phyloP scores from a whole-genome alignment of 2,113 vertebrate species.

The Entelurus aequoreus region DNA sequence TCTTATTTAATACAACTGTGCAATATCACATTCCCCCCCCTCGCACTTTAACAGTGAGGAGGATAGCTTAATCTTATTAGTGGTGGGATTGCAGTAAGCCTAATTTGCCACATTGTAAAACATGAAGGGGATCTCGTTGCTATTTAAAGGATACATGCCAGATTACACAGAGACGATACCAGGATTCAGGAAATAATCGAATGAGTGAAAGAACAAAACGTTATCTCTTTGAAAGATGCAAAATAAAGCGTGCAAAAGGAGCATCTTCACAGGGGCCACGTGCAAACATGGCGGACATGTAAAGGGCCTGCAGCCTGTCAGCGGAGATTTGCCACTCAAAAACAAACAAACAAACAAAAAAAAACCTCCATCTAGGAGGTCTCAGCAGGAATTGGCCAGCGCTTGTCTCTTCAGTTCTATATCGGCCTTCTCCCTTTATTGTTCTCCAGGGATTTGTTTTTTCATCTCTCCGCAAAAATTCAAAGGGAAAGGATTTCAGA shows the following conservation, averaged over 20 bases:
- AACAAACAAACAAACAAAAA: neutral
- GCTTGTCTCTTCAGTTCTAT: conserved; percentile 40
- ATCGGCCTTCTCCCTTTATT: conserved; percentile 36
- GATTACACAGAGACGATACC: conserved; percentile 33
- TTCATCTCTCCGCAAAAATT: conserved; percentile 21
- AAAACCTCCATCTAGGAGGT: conserved; percentile 49
- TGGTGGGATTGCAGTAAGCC: conserved; percentile 47
- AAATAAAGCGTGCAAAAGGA: conserved; percentile 1
- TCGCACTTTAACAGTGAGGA: conserved; percentile 20
- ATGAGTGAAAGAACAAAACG: conserved; percentile 8
- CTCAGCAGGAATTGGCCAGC: conserved; percentile 48
- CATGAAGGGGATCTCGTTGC: conserved; percentile 54
- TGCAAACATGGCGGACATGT: conserved; percentile 20
- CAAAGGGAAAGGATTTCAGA: conserved; percentile 54
- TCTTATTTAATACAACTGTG: conserved; percentile 28
- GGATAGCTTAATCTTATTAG: conserved; percentile 48
- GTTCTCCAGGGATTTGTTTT: conserved; percentile 36
- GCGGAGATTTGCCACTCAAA: conserved; percentile 45
- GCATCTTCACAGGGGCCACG: conserved; percentile 12
- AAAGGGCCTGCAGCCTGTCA: conserved; percentile 20
- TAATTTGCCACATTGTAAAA: conserved; percentile 56
- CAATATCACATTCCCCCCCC: conserved; percentile 18
- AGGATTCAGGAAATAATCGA: conserved; percentile 26
- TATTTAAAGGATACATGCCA: conserved; percentile 43
- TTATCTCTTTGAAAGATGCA: conserved; percentile 5